A percentile compares a stretch with the other conserved stretches of the same genome.
phyloP scores from a whole-genome alignment of 2,888 invertebrate genomes.

The Leucoma salicis region DNA sequence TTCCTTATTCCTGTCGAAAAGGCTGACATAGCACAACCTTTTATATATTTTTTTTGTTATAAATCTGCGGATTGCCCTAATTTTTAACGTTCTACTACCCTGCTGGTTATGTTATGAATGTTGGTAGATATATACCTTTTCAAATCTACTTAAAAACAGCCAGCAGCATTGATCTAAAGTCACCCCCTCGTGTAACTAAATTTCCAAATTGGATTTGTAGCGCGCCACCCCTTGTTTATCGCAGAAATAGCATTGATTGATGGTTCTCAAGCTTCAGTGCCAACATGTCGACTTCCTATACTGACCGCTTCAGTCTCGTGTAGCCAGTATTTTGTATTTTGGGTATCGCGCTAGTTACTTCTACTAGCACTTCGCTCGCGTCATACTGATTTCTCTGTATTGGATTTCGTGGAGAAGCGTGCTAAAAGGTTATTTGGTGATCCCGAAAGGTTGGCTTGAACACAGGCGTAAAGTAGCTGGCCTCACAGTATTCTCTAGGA shows the following conservation, averaged over 20 bases:
- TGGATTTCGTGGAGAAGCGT: too few relatives aligned
- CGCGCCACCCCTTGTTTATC: slow-evolving; percentile 10
- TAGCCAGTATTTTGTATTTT: too few relatives aligned
- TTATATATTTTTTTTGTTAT: not conserved
- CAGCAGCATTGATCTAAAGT: not conserved
- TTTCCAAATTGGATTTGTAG: not conserved
- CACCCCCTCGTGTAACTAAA: not conserved
- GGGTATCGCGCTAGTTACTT: too few relatives aligned
- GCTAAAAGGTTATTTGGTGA: too few relatives aligned
- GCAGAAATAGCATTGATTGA: slow-evolving; percentile 32
- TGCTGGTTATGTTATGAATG: too few relatives aligned
- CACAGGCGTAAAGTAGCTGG: too few relatives aligned
- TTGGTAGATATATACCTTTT: not conserved
- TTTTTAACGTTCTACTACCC: too few relatives aligned
- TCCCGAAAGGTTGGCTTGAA: too few relatives aligned
- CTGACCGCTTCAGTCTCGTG: slow-evolving; percentile 3
- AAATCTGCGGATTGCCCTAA: not conserved
- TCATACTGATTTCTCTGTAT: too few relatives aligned
- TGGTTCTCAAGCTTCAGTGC: slow-evolving; percentile 25
- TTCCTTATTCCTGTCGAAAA: not conserved
- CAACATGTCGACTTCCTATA: slow-evolving; percentile 19
- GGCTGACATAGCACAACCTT: not conserved
- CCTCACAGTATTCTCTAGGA: too few relatives aligned
- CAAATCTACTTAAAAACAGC: not conserved
- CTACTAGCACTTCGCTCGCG: too few relatives aligned